Percentiles rank a stretch among this genome's conserved stretches.
Evolutionary conservation across 2,888 invertebrate genomes (phyloP).

Genomic region (Xylocampa areola): DNA sequence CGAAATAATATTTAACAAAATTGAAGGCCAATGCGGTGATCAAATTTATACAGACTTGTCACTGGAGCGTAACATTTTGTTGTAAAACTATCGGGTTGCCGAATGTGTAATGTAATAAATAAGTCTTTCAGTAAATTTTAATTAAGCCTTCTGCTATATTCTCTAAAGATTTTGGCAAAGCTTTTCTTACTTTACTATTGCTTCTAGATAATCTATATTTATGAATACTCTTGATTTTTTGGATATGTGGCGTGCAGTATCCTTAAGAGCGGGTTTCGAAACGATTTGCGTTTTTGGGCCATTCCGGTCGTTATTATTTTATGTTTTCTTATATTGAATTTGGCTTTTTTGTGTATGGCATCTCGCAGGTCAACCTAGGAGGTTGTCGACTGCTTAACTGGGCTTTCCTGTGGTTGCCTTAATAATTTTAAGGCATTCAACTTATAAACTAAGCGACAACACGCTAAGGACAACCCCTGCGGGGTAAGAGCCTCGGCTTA

Average conservation of each 20-base stretch:
- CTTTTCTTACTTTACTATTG: conserved; percentile 8
- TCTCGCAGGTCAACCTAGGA: too few species aligned
- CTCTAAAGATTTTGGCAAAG: conserved; percentile 4
- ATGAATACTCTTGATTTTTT: background rate
- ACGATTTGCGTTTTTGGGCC: conserved; percentile 14
- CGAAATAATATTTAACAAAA: conserved; percentile 55
- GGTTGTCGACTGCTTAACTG: too few species aligned
- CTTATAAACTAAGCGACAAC: too few species aligned
- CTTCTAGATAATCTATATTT: conserved; percentile 18
- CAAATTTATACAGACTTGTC: conserved; percentile 43
- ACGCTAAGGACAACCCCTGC: too few species aligned
- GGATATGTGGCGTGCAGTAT: conserved; percentile 21
- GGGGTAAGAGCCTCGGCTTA: too few species aligned
- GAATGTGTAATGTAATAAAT: conserved; percentile 1
- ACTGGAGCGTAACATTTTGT: conserved; percentile 47
- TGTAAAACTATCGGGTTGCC: conserved; percentile 42
- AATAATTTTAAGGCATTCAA: too few species aligned
- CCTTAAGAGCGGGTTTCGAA: conserved; percentile 17
- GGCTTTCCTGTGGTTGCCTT: too few species aligned
- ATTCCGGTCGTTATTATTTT: conserved; percentile 11
- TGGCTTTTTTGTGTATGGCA: too few species aligned
- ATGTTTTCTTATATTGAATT: background rate
- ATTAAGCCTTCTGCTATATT: too few species aligned
- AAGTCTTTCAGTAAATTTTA: too few species aligned
- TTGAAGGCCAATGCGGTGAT: conserved; percentile 58